phyloP scores from a whole-genome alignment of 2,888 invertebrate genomes.

The Nipponacmea schrenckii region DNA sequence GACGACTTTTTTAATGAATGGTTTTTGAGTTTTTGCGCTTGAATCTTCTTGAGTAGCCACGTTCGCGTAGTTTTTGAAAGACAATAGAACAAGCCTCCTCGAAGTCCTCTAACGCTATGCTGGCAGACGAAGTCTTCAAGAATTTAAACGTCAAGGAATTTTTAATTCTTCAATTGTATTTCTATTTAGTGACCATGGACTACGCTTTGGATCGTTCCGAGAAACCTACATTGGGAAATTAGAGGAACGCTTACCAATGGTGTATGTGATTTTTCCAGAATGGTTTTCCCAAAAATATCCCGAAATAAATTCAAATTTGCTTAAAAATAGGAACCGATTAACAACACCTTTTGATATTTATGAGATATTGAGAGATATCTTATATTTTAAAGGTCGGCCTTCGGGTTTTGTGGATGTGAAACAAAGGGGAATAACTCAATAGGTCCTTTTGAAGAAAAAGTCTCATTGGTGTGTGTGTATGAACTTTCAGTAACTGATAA shows the following conservation, averaged over 20 bases:
- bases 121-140: constrained; percentile 77
- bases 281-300: constrained; percentile 77
- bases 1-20: too few species aligned
- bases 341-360: constrained; percentile 87
- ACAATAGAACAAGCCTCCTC: too few species aligned
- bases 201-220: constrained; percentile 86
- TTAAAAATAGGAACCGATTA: constrained; percentile 75
- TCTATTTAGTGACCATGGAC: constrained; percentile 87
- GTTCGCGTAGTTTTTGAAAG: too few species aligned
- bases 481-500: constrained; percentile 60
- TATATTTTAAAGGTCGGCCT: constrained; percentile 37
- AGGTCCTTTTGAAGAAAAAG: constrained; percentile 79
- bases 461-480: constrained; percentile 71
- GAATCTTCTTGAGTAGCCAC: too few species aligned
- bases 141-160: constrained; percentile 61
- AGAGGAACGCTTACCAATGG: constrained; percentile 87
- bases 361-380: constrained; percentile 80
- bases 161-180: constrained; percentile 55
- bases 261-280: constrained; percentile 79
- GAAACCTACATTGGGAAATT: constrained; percentile 81
- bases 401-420: constrained; percentile 20
- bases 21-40: too few species aligned
- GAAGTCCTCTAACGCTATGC: constrained; percentile 81
- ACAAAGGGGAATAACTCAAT: constrained; percentile 68
- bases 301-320: constrained; percentile 75